Conservation (phyloP, 2,888 invertebrate species). For the Dryococelus australis region DNA sequence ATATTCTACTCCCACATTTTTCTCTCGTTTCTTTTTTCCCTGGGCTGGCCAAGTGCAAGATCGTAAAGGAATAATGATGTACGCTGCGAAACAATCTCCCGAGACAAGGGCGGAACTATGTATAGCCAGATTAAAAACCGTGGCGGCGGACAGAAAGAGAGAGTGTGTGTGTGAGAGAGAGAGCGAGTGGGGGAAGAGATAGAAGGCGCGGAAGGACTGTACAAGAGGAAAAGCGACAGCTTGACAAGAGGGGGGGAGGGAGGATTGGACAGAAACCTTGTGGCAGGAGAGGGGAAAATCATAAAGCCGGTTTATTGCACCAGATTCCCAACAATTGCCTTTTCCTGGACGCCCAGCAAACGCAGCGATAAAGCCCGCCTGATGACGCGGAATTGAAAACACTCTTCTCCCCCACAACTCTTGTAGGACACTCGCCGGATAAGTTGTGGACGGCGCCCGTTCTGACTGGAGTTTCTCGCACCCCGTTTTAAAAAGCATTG, state of each 20-base stretch:
- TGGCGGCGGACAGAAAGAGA: background rate
- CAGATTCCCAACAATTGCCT: background rate
- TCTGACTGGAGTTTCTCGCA: no score
- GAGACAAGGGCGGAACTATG: background rate
- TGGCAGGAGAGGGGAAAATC: background rate
- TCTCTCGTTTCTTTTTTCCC: background rate
- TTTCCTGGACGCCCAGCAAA: background rate
- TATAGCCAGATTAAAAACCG: slow-evolving; percentile 4
- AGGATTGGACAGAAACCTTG: background rate
- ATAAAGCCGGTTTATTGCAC: background rate
- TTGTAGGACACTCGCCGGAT: no score
- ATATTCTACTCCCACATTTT: background rate
- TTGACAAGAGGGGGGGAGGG: no score
- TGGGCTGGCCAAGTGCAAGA: background rate
- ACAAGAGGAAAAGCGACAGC: background rate
- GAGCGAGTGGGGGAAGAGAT: background rate
- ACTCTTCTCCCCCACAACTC: background rate
- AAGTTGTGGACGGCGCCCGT: no score
- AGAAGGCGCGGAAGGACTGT: background rate
- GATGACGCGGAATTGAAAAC: background rate
- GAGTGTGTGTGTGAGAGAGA: background rate
- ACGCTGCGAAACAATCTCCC: background rate
- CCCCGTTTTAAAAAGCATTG: no score
- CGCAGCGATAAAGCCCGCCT: no score
- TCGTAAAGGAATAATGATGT: background rate